Conservation (phyloP, 2,888 invertebrate genomes). For the Stenodema calcarata region DNA sequence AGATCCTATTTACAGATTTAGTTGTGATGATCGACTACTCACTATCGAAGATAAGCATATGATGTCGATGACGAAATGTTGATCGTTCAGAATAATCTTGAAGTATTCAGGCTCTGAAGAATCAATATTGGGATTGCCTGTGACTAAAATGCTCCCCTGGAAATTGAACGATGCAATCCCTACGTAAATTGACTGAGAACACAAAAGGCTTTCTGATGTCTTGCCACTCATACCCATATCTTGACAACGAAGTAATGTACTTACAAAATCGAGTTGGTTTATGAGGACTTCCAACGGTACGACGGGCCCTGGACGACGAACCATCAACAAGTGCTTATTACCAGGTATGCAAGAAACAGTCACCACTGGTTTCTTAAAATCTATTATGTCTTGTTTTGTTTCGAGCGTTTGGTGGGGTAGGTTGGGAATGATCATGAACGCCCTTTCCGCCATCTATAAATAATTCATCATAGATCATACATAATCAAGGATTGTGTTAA, state of each 20-base stretch:
- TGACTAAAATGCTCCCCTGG: conserved; percentile 40
- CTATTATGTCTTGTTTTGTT: conserved; percentile 55
- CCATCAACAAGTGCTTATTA: conserved; percentile 67
- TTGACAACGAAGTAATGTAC: too few species aligned
- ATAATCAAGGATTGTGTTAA: too few species aligned
- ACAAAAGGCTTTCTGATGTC: too few species aligned
- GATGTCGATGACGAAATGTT: conserved; percentile 67
- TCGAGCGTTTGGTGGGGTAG: not conserved
- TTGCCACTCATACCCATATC: too few species aligned
- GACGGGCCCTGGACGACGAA: conserved; percentile 68
- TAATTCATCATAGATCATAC: not conserved
- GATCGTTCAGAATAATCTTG: conserved; percentile 67
- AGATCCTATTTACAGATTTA: too few species aligned
- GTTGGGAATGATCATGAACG: not conserved
- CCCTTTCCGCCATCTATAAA: conserved; percentile 30
- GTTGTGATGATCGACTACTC: too few species aligned
- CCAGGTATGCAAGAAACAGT: conserved; percentile 67
- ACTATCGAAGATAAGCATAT: conserved; percentile 69
- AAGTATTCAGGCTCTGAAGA: conserved; percentile 66
- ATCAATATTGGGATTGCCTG: conserved; percentile 15
- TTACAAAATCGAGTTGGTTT: conserved; percentile 51
- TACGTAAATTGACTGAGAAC: too few species aligned
- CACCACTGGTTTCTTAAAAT: conserved; percentile 61
- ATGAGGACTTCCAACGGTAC: conserved; percentile 63
- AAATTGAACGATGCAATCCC: too few species aligned